phyloP scores from a whole-genome alignment of 2,888 invertebrate species.

The Aphrophora alni region DNA sequence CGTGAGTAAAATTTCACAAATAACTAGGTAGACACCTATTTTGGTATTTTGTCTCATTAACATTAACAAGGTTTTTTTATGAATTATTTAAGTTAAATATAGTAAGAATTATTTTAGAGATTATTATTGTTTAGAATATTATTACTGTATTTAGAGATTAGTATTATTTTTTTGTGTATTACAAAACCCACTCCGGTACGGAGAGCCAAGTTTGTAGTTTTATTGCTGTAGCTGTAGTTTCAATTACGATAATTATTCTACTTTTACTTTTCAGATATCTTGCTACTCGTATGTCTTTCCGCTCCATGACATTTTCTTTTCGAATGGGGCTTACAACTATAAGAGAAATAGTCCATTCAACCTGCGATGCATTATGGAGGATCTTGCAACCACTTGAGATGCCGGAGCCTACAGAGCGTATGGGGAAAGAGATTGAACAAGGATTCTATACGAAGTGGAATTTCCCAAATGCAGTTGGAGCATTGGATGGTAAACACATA shows the following conservation, averaged over 20 bases:
- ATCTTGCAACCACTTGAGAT: slow-evolving; percentile 22
- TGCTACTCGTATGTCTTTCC: slow-evolving; percentile 25
- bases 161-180: background rate
- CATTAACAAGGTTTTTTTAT: background rate
- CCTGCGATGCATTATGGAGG: slow-evolving; percentile 31
- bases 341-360: slow-evolving; percentile 30
- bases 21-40: background rate
- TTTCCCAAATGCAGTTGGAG: slow-evolving; percentile 33
- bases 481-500: slow-evolving; percentile 33
- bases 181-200: background rate
- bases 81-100: too few species aligned
- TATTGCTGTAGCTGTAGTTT: background rate
- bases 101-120: too few species aligned
- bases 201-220: background rate
- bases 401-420: slow-evolving; percentile 28
- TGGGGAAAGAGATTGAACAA: slow-evolving; percentile 26
- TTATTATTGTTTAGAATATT: too few species aligned
- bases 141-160: background rate
- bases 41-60: too few species aligned
- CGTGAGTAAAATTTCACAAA: background rate
- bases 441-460: slow-evolving; percentile 28
- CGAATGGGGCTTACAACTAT: slow-evolving; percentile 26
- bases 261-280: slow-evolving; percentile 30
- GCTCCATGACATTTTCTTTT: slow-evolving; percentile 30
- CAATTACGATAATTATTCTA: background rate